A percentile compares a stretch with the other conserved stretches of the same genome.
Conservation (phyloP, 2,113 vertebrate species). For the Stictonetta naevosa region DNA sequence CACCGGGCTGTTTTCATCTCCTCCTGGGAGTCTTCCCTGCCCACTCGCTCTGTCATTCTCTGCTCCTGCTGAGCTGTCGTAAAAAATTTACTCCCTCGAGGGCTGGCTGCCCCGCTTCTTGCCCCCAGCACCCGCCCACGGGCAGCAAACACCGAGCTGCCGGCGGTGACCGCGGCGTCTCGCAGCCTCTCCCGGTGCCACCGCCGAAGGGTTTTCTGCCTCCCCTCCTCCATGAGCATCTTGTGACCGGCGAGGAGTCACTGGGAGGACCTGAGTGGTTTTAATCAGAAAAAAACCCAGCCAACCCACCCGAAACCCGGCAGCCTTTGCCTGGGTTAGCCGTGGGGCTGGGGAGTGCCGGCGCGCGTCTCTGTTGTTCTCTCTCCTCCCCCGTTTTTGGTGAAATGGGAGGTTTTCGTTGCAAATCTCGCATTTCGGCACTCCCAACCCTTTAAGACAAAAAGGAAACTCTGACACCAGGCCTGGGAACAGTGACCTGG, state of each 20-base stretch:
- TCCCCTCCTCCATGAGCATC: background rate
- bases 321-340: background rate
- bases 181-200: background rate
- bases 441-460: background rate
- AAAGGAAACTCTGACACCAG: background rate
- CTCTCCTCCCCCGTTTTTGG: background rate
- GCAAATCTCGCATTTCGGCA: background rate
- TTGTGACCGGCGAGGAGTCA: background rate
- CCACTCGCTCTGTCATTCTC: background rate
- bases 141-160: background rate
- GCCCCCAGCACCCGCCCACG: background rate
- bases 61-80: background rate
- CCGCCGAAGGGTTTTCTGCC: background rate
- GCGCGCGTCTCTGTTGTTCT: background rate
- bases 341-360: background rate
- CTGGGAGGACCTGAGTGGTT: background rate
- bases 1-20: background rate
- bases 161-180: rapidly evolving
- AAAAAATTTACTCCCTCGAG: background rate
- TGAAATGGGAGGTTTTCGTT: background rate
- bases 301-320: too few species aligned
- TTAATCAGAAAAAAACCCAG: background rate
- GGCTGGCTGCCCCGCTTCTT: rapidly evolving
- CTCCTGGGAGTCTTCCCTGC: background rate
- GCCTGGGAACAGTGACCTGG: background rate